Percentiles rank a stretch among this genome's conserved stretches.
Evolutionary conservation across 1,140 invertebrate species (phyloP).

Genomic region (Apis mellifera): Amel_HAv3.1 CM009941.2:13960501-13961000

Average conservation of each 20-base stretch:
- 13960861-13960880: no score
- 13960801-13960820: not conserved
- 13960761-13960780: not conserved
- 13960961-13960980: no score
- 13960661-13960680: not conserved
- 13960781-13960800: not conserved
- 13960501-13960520: not conserved
- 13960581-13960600: not conserved
- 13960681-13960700: slow-evolving; percentile 15
- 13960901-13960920: no score
- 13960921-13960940: no score
- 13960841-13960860: no score
- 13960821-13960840: not conserved
- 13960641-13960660: slow-evolving; percentile 1
- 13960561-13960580: slow-evolving; percentile 7
- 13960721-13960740: not conserved
- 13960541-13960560: slow-evolving; percentile 11
- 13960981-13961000: no score
- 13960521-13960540: slow-evolving; percentile 12
- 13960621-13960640: slow-evolving; percentile 22
- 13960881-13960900: no score
- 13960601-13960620: slow-evolving; percentile 31
- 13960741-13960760: no score
- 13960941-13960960: no score
- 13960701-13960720: slow-evolving; percentile 3